These are phyloP conservation scores for Galleria mellonella DNA, from an alignment of 1,140 invertebrate species.

Conservation along the genomic window DNA sequence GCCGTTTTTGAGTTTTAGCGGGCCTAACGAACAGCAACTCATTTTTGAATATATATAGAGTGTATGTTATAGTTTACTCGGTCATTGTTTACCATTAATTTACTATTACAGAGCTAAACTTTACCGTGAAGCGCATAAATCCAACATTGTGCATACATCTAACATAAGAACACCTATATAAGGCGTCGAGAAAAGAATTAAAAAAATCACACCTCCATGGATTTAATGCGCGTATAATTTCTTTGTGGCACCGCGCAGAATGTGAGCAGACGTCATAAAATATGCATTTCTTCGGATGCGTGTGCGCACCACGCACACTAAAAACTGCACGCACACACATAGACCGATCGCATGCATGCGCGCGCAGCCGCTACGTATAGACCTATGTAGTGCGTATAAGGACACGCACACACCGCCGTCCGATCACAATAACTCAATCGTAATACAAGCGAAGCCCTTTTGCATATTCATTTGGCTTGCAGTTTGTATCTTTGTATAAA, in stretches of 20 bases:
- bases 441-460: constrained; percentile 46
- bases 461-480: constrained; percentile 69
- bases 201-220: constrained; percentile 59
- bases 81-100: too few species aligned
- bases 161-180: constrained; percentile 9
- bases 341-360: neutral
- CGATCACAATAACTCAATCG: constrained; percentile 66
- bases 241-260: constrained; percentile 71
- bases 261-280: constrained; percentile 70
- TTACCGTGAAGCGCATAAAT: constrained; percentile 3
- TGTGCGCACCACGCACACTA: constrained; percentile 25
- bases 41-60: too few species aligned
- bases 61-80: too few species aligned
- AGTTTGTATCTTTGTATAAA: constrained; percentile 70
- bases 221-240: constrained; percentile 73
- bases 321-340: constrained; percentile 3
- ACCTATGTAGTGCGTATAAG: constrained; percentile 19
- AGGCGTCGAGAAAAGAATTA: constrained; percentile 34
- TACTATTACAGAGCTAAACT: too few species aligned
- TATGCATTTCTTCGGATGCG: constrained; percentile 66
- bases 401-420: constrained; percentile 27
- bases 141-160: constrained; percentile 2
- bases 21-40: too few species aligned
- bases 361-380: neutral
- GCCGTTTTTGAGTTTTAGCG: too few species aligned